Conservation (phyloP, 2,797 vertebrate species). For the Uromys caudimaculatus region DNA sequence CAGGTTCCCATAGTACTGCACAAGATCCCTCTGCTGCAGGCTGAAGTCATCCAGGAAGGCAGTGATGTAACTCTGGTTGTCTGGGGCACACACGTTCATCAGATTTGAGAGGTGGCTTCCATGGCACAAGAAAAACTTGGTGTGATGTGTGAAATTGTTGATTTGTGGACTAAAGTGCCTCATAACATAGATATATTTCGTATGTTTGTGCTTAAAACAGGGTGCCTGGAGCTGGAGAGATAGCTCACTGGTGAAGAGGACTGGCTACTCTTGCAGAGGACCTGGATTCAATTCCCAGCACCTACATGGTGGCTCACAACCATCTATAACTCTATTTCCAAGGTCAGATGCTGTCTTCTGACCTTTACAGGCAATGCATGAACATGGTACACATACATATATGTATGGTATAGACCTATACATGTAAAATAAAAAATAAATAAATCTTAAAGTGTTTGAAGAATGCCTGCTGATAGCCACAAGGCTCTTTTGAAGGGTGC, state of each 20-base stretch:
- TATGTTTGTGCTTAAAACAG: neutral
- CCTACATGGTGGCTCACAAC: neutral
- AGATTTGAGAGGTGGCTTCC: neutral
- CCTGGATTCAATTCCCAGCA: neutral
- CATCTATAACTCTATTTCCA: neutral
- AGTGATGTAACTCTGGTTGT: neutral
- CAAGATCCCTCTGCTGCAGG: neutral
- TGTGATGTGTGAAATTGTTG: neutral
- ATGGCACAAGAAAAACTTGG: neutral
- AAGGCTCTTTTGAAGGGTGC: neutral
- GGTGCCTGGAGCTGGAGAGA: neutral
- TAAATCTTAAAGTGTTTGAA: neutral
- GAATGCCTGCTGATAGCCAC: neutral
- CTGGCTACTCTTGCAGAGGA: neutral
- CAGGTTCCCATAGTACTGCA: neutral
- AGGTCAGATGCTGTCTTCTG: neutral
- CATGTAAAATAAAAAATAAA: neutral
- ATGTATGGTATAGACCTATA: neutral
- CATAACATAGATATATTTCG: neutral
- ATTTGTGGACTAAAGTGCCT: neutral
- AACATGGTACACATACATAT: neutral
- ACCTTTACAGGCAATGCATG: neutral
- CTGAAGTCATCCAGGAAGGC: neutral
- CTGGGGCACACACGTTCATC: neutral
- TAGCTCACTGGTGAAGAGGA: neutral